phyloP scores from a whole-genome alignment of 2,113 vertebrate genomes.

The Dasyurus viverrinus region DNA sequence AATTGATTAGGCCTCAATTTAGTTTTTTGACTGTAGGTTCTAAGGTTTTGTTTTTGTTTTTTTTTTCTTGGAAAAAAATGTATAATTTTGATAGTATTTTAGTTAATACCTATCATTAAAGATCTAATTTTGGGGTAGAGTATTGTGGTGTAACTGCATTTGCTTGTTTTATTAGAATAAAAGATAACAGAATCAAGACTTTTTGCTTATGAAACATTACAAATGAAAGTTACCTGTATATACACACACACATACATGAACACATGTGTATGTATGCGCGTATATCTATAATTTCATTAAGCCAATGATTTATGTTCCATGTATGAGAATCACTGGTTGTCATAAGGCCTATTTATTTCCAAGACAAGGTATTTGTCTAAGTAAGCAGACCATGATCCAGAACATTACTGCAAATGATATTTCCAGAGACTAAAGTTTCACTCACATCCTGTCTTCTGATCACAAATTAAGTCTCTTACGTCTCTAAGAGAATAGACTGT shows the following conservation, averaged over 20 bases:
- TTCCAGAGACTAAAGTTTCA: conserved; percentile 38
- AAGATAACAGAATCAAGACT: background rate
- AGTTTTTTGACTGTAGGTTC: background rate
- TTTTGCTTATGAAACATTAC: conserved; percentile 2
- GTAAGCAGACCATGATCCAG: background rate
- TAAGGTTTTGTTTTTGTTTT: background rate
- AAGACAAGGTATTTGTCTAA: conserved; percentile 17
- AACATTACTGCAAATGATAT: conserved; percentile 20
- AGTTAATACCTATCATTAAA: background rate
- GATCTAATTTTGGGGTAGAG: background rate
- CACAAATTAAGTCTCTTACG: conserved; percentile 17
- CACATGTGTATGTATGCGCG: no score
- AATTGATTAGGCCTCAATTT: background rate
- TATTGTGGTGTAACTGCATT: background rate
- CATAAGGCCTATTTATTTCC: background rate
- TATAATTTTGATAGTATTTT: background rate
- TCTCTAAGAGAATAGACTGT: background rate
- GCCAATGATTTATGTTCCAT: conserved; percentile 23
- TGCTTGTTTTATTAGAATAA: background rate
- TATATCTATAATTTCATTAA: background rate
- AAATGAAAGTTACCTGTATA: background rate
- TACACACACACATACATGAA: background rate
- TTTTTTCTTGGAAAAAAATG: background rate
- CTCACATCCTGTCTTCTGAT: conserved; percentile 17
- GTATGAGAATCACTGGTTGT: conserved; percentile 8